A percentile compares a stretch with the other conserved stretches of the same genome.
Conservation (phyloP, 2,113 vertebrate species). For the Xiphophorus hellerii region DNA sequence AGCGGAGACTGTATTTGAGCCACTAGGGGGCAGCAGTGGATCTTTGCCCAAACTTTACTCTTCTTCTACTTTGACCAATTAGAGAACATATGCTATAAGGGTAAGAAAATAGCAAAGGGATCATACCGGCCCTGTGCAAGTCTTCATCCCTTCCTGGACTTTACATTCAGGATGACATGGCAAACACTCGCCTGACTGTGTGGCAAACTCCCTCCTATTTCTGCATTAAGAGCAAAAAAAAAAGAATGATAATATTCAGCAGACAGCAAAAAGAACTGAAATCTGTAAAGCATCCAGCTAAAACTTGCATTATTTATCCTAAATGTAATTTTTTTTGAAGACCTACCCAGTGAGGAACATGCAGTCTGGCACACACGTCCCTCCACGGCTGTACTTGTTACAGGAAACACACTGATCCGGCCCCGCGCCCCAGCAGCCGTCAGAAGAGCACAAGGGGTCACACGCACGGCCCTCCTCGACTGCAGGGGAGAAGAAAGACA, state of each 20-base stretch:
- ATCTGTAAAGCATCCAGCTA: not conserved
- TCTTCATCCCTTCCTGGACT: slow-evolving; percentile 79
- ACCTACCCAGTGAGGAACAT: slow-evolving; percentile 86
- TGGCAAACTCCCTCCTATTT: slow-evolving; percentile 84
- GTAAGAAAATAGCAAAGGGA: not conserved
- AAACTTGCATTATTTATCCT: not conserved
- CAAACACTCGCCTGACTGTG: slow-evolving; percentile 80
- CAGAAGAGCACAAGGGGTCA: slow-evolving; percentile 86
- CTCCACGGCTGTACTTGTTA: slow-evolving; percentile 84
- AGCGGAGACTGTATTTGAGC: fast-evolving
- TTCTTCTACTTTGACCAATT: not conserved
- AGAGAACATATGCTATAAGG: too few relatives aligned
- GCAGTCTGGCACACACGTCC: slow-evolving; percentile 86
- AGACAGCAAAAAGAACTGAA: slow-evolving; percentile 20
- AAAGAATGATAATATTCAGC: slow-evolving; percentile 16
- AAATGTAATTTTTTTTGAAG: not conserved
- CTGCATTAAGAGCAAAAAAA: slow-evolving; percentile 66
- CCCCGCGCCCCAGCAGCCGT: slow-evolving; percentile 91
- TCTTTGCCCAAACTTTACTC: not conserved
- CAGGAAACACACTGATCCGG: slow-evolving; percentile 88
- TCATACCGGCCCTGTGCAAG: slow-evolving; percentile 89
- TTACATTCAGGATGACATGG: slow-evolving; percentile 88
- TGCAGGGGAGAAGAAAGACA: slow-evolving; percentile 28
- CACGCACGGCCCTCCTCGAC: slow-evolving; percentile 84
- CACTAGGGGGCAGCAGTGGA: slow-evolving; percentile 50